phyloP scores from a whole-genome alignment of 2,113 vertebrate species.

The Silurus glanis region DNA sequence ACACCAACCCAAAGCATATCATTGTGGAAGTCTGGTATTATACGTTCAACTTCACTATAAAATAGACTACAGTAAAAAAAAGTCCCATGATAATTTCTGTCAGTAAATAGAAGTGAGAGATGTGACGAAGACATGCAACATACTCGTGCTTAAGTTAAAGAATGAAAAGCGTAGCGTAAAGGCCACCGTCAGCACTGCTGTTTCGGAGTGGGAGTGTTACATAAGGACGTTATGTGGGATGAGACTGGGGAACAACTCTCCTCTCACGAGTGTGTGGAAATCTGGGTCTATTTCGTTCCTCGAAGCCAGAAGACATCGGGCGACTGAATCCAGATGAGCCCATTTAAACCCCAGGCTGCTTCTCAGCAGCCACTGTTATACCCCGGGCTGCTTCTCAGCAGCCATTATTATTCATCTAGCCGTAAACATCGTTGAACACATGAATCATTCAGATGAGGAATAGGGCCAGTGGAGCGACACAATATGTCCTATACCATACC shows the following conservation, averaged over 20 bases:
- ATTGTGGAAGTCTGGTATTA: background rate
- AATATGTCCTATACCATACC: conserved; percentile 17
- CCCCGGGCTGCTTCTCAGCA: conserved; percentile 2
- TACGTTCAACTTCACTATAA: background rate
- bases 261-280: conserved; percentile 12
- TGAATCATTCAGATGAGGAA: conserved; percentile 37
- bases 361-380: conserved; percentile 23
- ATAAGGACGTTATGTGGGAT: conserved; percentile 55
- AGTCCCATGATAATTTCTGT: conserved; percentile 1
- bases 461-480: background rate
- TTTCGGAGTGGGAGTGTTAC: conserved; percentile 57
- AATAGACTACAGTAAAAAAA: background rate
- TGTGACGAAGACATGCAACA: background rate
- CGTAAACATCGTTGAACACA: background rate
- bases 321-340: conserved; percentile 38
- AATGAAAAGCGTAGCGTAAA: conserved; percentile 6
- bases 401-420: conserved; percentile 2
- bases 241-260: conserved; percentile 29
- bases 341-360: conserved; percentile 25
- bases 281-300: conserved; percentile 9
- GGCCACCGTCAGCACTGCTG: conserved; percentile 30
- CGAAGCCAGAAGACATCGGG: conserved; percentile 7
- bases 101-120: background rate
- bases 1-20: background rate
- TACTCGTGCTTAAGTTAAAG: conserved; percentile 8